phyloP scores from a whole-genome alignment of 1,140 invertebrate genomes.

The Globodera ellingtonae region DNA sequence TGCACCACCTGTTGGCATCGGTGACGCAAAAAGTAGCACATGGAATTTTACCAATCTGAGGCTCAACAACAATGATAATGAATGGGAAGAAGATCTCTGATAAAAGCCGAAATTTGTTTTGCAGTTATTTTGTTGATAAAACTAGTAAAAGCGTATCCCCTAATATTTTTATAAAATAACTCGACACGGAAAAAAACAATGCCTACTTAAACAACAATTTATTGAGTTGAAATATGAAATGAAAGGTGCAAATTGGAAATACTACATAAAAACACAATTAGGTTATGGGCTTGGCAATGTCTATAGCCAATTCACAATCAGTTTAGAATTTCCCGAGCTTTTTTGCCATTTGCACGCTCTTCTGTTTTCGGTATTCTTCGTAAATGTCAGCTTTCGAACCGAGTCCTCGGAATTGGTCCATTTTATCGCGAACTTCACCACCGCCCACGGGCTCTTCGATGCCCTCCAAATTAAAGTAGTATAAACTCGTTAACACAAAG shows the following conservation, averaged over 20 bases:
- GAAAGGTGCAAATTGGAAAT: not conserved
- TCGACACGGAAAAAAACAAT: too few species aligned
- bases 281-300: too few species aligned
- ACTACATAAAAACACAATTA: not conserved
- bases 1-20: constrained; percentile 41
- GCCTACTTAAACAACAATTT: too few species aligned
- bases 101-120: too few species aligned
- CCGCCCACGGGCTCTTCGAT: constrained; percentile 44
- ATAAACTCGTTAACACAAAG: not conserved
- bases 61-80: not conserved
- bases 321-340: not conserved
- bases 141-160: too few species aligned
- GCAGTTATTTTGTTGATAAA: too few species aligned
- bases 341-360: constrained; percentile 28
- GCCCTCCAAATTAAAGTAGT: constrained; percentile 16
- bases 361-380: constrained; percentile 48
- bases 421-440: constrained; percentile 39
- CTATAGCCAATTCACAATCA: not conserved
- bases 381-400: constrained; percentile 46
- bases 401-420: constrained; percentile 38
- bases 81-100: too few species aligned
- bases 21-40: constrained; percentile 35
- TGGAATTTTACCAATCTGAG: constrained; percentile 21
- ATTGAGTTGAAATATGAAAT: too few species aligned
- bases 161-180: too few species aligned